Conservation (phyloP, 2,888 invertebrate species). For the Trachelus stipa region DNA sequence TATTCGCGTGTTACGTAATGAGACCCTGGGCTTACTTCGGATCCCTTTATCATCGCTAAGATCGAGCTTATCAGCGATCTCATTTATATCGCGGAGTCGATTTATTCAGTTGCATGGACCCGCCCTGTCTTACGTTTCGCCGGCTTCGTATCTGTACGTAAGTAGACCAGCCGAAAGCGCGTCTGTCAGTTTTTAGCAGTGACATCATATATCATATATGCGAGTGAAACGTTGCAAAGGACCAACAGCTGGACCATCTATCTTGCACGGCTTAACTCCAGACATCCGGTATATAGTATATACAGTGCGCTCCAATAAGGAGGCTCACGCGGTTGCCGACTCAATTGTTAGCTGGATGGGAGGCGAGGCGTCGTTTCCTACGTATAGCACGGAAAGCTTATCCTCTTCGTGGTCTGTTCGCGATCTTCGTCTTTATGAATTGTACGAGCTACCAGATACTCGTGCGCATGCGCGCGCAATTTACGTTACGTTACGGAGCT, state of each 20-base stretch:
- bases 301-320: constrained; percentile 27
- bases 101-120: neutral
- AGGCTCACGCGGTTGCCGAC: constrained; percentile 20
- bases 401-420: neutral
- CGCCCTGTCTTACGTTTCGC: neutral
- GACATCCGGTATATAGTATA: constrained; percentile 19
- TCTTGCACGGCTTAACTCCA: constrained; percentile 50
- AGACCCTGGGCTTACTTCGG: neutral
- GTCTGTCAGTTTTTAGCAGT: constrained; percentile 53
- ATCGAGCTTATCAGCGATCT: neutral
- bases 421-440: neutral
- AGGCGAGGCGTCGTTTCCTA: neutral
- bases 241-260: constrained; percentile 47
- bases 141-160: neutral
- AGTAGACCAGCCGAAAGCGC: constrained; percentile 27
- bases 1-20: neutral
- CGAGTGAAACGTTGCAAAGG: constrained; percentile 41
- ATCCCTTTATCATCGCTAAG: neutral
- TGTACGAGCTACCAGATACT: neutral
- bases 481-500: neutral
- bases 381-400: neutral
- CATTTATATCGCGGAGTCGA: neutral
- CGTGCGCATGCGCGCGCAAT: neutral
- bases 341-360: neutral
- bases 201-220: constrained; percentile 52